Evolutionary conservation across 2,888 invertebrate genomes (phyloP), one percentile per base, ranked within the genome.

Genomic region (Sinopyrophorus schimmeli): DNA sequence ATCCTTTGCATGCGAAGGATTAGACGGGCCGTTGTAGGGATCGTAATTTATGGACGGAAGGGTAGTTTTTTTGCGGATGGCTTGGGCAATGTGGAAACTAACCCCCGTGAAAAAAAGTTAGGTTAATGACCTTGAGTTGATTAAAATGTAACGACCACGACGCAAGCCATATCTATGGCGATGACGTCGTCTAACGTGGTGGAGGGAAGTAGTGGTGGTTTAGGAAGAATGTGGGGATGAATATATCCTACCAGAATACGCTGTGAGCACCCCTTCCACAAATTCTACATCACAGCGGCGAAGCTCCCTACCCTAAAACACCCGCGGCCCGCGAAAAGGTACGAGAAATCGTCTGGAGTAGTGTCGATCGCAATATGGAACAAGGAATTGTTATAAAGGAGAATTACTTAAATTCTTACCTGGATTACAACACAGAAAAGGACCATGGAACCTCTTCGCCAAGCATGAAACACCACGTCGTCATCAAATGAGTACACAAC

Each of bases 191-290:
- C 62, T 63, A 67, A 64, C 68, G 72, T 72, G 70, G 73, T 72
- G 73, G 74, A 72, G 71, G 70, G 65, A 66, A 65, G 71, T 72
- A 68, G 72, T 70, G 71, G 71, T 71, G 70, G 70, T 70, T 71
- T 69, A 62, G 69, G 69, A 70, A 69, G 71, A 71, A 72, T 71
- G 74, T 74, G 74, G 74, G 74, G 74, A 74, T 74, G 74, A 74
- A 73, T 71, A 68, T 70, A 70, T 72, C 72, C 72, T 70, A 72
- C 72, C 72, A 72, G 72, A 72, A 68, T 69, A 72, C 71, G 63
- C 69, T 66, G 66, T 65, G 71, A 71, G 69, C 72, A 73, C 73
- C 74, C 74, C 74, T 73, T 73, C 73, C 73, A 73, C 73, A 69
- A 71, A 72, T 69, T 70, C 72, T 69, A 71, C 70, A 68, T 70